Base-by-base conservation (phyloP, 2,797 vertebrate species). In the Triplophysa bombifrons region DNA sequence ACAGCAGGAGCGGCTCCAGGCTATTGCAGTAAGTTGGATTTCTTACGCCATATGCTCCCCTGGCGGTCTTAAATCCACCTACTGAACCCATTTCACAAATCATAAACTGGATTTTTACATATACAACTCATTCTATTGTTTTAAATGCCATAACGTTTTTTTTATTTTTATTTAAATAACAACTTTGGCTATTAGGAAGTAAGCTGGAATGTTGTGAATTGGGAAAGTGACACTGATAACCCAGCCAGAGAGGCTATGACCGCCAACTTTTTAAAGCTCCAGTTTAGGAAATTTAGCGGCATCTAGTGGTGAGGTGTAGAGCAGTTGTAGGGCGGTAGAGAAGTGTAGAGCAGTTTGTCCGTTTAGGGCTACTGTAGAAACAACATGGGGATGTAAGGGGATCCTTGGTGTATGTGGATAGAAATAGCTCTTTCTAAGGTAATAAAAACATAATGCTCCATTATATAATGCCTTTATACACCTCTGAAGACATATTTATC, bases 1-100 rank as follows among this genome's bases (percentile, higher is more conserved):
- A 80, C 95, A 96, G 88, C 95, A 96, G 91, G 96, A 97, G 85
- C 88, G 94, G 83, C 94, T 96, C 76, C 96, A 96, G 88, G 93
- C 94, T 83, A 94, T 97, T 1, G 93, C 95, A 78, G 96, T 98
- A 89, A 96, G 96, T 95, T 20, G 72, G 71, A 81, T 65, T 30
- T 58, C 61, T 68, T 41, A 73, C 50, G 71, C 64, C 72, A 75
- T 72, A 79, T 68, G 71, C 30, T 78, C 56, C 60, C 19, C 3
- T 20, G 44, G 25, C 9, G 4, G 25, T 41, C 56, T n/a, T 63
- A 66, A 76, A 77, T 58, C 70, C 41, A 67, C 55, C 19, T 64
- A 67, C 53, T 78, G 30, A 66, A 78, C 64, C 71, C 76, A 63
- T 61, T 61, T 63, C 44, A 67, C 55, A 53, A 69, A 69, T 69